Evolutionary conservation across 2,113 vertebrate species (phyloP), one percentile per base, ranked within the genome.

Genomic region (Cariama cristata): DNA sequence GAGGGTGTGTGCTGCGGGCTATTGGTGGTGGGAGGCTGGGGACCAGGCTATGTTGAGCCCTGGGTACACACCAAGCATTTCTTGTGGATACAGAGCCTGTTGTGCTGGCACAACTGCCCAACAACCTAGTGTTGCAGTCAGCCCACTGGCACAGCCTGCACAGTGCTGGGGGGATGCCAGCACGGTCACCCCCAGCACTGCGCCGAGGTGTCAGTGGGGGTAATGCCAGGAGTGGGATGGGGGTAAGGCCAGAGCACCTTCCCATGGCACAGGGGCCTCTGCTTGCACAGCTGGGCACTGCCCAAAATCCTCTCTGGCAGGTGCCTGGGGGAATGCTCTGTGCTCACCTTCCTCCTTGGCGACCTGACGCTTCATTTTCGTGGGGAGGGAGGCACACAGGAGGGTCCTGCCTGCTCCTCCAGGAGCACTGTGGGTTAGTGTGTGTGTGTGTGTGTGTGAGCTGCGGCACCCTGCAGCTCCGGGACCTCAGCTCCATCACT

Each of bases 111-210:
- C 23, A 8, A 38, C 21, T 59, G 55, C 47, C 55, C 66, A 9
- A 40, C 4, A 11, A 45, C 38, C 17, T 33, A 35, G 33, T 27
- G 47, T 79, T 7, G 1, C 32, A 21, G 26, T 38, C 55, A 11
- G 74, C 55, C 32, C 9, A 7, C 45, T 3, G 11, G 27, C 45
- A 66, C 32, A 80, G 52, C 28, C 50, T 6, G 14, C 40, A 21
- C 27, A 12, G 23, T 53, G 77, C 60, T 7, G 1, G n/a, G 24
- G 24, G 18, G n/a, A n/a, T 1, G 2, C 50, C 13, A 19, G 24
- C 63, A 49, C 13, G 1, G 1, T 32, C 49, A 69, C 21, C n/a
- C 49, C 49, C 11, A 33, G 32, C 27, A 10, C 20, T 0, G 0
- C 6, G 14, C 33, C 3, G 14, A 19, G 15, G 45, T 53, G 33